Evolutionary conservation across 2,888 invertebrate genomes (phyloP).

Genomic region (Drosophila parthenogenetica): DNA sequence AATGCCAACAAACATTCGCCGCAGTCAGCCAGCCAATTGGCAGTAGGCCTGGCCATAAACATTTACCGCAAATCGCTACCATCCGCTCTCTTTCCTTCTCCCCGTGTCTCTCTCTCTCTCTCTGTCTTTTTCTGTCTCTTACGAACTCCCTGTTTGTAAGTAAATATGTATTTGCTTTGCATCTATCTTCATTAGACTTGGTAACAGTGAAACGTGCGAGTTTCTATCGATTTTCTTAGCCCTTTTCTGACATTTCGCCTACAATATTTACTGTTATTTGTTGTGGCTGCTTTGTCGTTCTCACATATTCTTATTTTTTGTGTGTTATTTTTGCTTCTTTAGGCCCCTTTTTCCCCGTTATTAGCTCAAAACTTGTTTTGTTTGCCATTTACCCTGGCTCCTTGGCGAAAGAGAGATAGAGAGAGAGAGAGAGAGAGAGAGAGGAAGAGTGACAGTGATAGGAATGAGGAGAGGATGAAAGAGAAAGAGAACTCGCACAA

Average conservation of each 20-base stretch:
- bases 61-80: conserved; percentile 32
- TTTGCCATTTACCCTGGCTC: conserved; percentile 40
- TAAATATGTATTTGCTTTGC: conserved; percentile 2
- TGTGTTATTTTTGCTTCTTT: conserved; percentile 35
- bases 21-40: conserved; percentile 57
- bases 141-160: background rate
- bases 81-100: background rate
- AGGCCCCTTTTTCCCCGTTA: conserved; percentile 49
- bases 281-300: conserved; percentile 48
- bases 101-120: background rate
- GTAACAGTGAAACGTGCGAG: conserved; percentile 51
- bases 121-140: background rate
- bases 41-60: conserved; percentile 64
- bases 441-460: conserved; percentile 12
- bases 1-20: conserved; percentile 37
- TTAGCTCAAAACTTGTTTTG: conserved; percentile 48
- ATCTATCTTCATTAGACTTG: conserved; percentile 34
- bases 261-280: conserved; percentile 66
- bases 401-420: conserved; percentile 23
- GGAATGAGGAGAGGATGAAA: conserved; percentile 6
- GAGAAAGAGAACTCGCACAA: conserved; percentile 20
- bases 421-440: conserved; percentile 6
- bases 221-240: conserved; percentile 67
- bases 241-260: conserved; percentile 53
- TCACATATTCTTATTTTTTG: conserved; percentile 32